Evolutionary conservation across 2,888 invertebrate genomes (phyloP).

Genomic region (Pomacea canaliculata): DNA sequence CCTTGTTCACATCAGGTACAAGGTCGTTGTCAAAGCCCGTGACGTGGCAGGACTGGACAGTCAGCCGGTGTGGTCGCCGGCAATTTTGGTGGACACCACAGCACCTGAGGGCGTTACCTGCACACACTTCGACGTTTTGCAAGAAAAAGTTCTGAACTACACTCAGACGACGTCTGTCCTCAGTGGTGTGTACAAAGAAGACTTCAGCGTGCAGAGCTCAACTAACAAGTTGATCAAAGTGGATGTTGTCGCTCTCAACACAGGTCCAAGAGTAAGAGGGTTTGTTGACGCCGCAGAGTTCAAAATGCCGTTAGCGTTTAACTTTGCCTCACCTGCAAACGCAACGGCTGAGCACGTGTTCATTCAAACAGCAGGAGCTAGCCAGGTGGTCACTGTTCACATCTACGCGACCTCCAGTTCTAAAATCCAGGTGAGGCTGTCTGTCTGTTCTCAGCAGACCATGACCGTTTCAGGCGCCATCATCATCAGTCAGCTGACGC

Average conservation of each 20-base stretch:
- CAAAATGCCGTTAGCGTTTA: slow-evolving; percentile 6
- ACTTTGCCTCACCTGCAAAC: not conserved
- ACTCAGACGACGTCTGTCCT: not conserved
- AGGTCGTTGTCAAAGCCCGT: slow-evolving; percentile 34
- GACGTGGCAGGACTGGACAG: slow-evolving; percentile 43
- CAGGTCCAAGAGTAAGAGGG: not conserved
- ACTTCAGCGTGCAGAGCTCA: not conserved
- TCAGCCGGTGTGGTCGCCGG: slow-evolving; percentile 22
- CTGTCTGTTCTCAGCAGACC: not conserved
- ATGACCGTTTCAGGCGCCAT: not conserved
- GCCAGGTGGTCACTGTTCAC: too few relatives aligned
- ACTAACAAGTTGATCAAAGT: not conserved
- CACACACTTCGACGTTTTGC: not conserved
- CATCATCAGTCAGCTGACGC: slow-evolving; percentile 31
- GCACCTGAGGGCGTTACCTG: slow-evolving; percentile 35
- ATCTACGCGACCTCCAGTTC: not conserved
- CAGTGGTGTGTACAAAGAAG: not conserved
- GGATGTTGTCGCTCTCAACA: slow-evolving; percentile 1
- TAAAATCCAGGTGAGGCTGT: not conserved
- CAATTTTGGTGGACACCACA: slow-evolving; percentile 34
- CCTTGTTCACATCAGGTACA: slow-evolving; percentile 16
- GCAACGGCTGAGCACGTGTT: slow-evolving; percentile 6
- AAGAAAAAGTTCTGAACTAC: not conserved
- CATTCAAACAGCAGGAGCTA: not conserved
- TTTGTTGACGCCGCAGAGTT: not conserved